These are phyloP conservation scores for Halichoerus grypus DNA, from an alignment of 2,113 vertebrate genomes.

Conservation along the genomic window DNA sequence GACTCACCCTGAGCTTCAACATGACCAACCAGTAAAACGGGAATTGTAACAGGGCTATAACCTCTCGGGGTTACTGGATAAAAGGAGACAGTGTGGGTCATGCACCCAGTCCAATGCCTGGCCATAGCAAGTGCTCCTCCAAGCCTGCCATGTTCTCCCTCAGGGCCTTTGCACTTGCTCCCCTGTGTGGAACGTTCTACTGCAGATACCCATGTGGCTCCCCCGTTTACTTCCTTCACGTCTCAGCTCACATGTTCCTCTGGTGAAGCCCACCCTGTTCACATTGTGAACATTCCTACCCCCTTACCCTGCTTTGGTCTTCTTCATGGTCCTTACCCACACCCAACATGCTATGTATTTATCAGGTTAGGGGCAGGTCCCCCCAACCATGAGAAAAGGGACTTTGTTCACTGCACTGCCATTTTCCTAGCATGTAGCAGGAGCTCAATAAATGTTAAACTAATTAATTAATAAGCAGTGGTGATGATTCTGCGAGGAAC, in stretches of 20 bases:
- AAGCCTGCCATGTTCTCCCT: fast-evolving
- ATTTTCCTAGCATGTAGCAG: neutral
- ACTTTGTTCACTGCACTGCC: neutral
- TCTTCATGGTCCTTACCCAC: neutral
- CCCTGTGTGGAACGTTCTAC: neutral
- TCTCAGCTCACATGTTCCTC: neutral
- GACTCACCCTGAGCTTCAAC: neutral
- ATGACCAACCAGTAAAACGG: neutral
- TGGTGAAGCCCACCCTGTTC: neutral
- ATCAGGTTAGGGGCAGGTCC: neutral
- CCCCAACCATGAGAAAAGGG: neutral
- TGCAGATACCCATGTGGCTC: neutral
- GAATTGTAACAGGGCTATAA: neutral
- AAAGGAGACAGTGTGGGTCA: neutral
- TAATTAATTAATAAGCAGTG: neutral
- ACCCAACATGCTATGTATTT: fast-evolving
- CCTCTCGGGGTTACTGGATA: neutral
- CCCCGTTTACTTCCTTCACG: neutral
- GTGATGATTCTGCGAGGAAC: neutral
- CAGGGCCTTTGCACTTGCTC: neutral
- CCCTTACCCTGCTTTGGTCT: neutral
- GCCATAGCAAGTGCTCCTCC: fast-evolving
- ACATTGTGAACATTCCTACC: neutral
- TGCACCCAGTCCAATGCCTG: fast-evolving
- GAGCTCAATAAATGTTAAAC: neutral